A percentile compares a stretch with the other conserved stretches of the same genome.
phyloP scores from a whole-genome alignment of 2,888 invertebrate species.

The Sesia apiformis region DNA sequence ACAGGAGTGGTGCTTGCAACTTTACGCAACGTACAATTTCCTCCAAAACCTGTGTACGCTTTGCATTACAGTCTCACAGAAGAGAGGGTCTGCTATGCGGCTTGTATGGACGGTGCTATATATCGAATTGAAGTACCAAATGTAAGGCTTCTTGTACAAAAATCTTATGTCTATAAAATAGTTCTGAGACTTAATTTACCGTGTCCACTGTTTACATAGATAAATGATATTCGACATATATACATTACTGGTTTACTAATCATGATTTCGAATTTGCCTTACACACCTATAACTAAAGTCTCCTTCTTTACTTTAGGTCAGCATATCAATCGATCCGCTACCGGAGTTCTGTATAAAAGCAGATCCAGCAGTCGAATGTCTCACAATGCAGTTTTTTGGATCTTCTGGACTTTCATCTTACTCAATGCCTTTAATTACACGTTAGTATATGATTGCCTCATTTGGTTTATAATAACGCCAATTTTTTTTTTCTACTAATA shows the following conservation, averaged over 20 bases:
- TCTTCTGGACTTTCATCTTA: constrained; percentile 37
- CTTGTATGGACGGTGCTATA: constrained; percentile 51
- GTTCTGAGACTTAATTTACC: too few relatives aligned
- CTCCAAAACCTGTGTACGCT: constrained; percentile 53
- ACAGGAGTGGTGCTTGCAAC: constrained; percentile 53
- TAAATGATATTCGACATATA: too few relatives aligned
- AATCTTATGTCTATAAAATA: too few relatives aligned
- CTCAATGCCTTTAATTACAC: constrained; percentile 39
- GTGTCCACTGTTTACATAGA: too few relatives aligned
- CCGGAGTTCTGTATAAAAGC: constrained; percentile 43
- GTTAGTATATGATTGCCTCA: constrained; percentile 24
- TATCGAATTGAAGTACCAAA: constrained; percentile 58
- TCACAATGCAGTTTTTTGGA: constrained; percentile 53
- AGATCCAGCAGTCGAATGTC: constrained; percentile 48
- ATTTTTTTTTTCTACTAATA: too few relatives aligned
- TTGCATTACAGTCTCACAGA: constrained; percentile 47
- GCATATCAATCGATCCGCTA: constrained; percentile 23
- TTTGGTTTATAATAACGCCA: too few relatives aligned
- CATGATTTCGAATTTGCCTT: too few relatives aligned
- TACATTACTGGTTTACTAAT: too few relatives aligned
- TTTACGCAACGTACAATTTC: constrained; percentile 56
- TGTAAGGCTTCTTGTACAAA: constrained; percentile 18
- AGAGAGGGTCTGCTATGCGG: constrained; percentile 54
- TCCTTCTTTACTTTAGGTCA: constrained; percentile 21
- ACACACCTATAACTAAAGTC: too few relatives aligned